A percentile compares a stretch with the other conserved stretches of the same genome.
phyloP scores from a whole-genome alignment of 1,140 invertebrate species.

The Alviniconcha marisindica region DNA sequence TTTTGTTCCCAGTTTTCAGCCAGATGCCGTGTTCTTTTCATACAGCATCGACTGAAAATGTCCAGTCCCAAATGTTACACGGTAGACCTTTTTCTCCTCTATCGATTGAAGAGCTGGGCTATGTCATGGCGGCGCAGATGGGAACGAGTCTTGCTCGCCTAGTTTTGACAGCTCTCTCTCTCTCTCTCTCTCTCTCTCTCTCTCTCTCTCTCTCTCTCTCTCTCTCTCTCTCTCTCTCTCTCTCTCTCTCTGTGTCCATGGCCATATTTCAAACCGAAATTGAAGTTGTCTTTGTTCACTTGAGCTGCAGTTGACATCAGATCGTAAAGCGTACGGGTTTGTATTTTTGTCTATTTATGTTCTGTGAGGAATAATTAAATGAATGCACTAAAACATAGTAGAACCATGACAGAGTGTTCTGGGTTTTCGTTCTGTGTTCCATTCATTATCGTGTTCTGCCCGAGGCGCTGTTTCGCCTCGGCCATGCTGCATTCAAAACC shows the following conservation, averaged over 20 bases:
- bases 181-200: neutral
- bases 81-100: neutral
- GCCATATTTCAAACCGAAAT: no score
- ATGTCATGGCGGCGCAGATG: neutral
- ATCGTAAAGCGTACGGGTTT: neutral
- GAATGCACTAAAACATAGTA: neutral
- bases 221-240: neutral
- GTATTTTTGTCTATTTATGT: conserved; percentile 8
- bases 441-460: neutral
- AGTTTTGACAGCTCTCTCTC: neutral
- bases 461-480: neutral
- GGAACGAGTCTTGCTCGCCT: neutral
- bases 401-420: neutral
- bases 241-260: neutral
- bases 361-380: neutral
- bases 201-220: neutral
- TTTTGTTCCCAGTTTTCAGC: neutral
- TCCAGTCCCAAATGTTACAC: neutral
- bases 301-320: neutral
- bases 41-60: neutral
- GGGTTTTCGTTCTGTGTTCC: neutral
- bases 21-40: neutral
- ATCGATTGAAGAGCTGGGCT: neutral
- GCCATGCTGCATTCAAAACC: neutral
- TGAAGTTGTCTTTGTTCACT: neutral